phyloP scores from a whole-genome alignment of 2,888 invertebrate species.

The Strigamia transsilvanica region DNA sequence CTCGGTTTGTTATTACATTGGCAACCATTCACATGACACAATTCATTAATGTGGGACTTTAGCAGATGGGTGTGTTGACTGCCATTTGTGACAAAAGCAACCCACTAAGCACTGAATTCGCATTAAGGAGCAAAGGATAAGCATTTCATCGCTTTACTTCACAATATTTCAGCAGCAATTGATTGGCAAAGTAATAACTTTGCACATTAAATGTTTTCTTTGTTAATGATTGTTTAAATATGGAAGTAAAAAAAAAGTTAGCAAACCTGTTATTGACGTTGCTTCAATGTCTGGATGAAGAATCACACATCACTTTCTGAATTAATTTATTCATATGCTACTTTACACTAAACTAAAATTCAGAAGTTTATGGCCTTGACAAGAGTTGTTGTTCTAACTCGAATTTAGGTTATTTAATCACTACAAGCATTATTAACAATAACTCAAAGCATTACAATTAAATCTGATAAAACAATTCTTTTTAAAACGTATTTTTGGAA shows the following conservation, averaged over 20 bases:
- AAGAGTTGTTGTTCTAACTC: too few relatives aligned
- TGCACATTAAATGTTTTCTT: neutral
- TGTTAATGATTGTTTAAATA: neutral
- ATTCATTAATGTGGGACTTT: slow-evolving; percentile 50
- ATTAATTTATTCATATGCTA: neutral
- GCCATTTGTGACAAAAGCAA: slow-evolving; percentile 14
- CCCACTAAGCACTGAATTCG: slow-evolving; percentile 27
- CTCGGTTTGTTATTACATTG: slow-evolving; percentile 13
- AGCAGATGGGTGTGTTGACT: slow-evolving; percentile 30
- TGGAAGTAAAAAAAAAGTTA: slow-evolving; percentile 15
- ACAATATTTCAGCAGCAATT: neutral
- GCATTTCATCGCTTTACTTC: neutral
- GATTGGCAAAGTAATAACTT: neutral
- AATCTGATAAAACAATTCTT: neutral
- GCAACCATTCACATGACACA: slow-evolving; percentile 44
- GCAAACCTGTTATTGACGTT: slow-evolving; percentile 19
- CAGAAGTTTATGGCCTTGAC: neutral
- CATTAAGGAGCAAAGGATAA: slow-evolving; percentile 23
- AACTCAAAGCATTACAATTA: neutral
- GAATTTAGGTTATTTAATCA: too few relatives aligned
- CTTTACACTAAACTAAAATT: neutral
- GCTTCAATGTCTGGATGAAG: neutral
- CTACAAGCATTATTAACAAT: too few relatives aligned
- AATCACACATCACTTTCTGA: neutral
- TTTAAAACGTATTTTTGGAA: neutral